These are phyloP conservation scores for Pipistrellus pipistrellus DNA, from an alignment of 2,797 vertebrate genomes.

Conservation along the genomic window DNA sequence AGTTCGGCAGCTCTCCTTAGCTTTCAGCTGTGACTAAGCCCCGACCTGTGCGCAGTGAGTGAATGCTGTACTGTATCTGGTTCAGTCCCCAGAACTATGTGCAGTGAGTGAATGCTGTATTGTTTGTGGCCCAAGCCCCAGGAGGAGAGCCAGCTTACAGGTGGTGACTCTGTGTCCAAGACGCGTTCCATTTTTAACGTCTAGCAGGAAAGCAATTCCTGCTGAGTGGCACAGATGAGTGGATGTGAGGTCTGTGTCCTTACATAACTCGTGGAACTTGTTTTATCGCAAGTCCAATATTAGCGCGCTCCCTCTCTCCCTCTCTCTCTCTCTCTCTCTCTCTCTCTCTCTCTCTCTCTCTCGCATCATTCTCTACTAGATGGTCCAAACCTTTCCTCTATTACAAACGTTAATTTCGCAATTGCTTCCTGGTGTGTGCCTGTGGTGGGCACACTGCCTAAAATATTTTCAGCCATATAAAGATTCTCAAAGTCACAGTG, in stretches of 20 bases:
- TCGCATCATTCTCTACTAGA: background rate
- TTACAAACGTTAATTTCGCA: constrained; percentile 9
- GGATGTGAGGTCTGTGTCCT: constrained; percentile 29
- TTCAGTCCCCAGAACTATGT: fast-evolving
- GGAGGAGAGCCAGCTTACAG: background rate
- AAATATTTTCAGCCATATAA: constrained; percentile 45
- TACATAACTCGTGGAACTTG: background rate
- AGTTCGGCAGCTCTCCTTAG: background rate
- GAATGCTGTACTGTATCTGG: background rate
- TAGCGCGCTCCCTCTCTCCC: background rate
- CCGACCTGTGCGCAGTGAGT: background rate
- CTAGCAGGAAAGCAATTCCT: constrained; percentile 28
- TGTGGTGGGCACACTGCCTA: background rate
- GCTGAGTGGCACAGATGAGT: background rate
- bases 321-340: too few species aligned
- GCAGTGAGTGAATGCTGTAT: background rate
- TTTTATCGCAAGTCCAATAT: background rate
- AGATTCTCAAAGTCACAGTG: constrained; percentile 3
- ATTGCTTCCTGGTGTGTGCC: background rate
- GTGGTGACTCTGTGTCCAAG: background rate
- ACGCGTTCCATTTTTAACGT: constrained; percentile 24
- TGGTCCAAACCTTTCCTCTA: background rate
- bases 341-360: too few species aligned
- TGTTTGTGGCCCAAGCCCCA: background rate
- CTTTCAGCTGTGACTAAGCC: background rate